Base-by-base conservation (phyloP, 2,888 invertebrate genomes). In the Digitonthophagus gazella region DNA sequence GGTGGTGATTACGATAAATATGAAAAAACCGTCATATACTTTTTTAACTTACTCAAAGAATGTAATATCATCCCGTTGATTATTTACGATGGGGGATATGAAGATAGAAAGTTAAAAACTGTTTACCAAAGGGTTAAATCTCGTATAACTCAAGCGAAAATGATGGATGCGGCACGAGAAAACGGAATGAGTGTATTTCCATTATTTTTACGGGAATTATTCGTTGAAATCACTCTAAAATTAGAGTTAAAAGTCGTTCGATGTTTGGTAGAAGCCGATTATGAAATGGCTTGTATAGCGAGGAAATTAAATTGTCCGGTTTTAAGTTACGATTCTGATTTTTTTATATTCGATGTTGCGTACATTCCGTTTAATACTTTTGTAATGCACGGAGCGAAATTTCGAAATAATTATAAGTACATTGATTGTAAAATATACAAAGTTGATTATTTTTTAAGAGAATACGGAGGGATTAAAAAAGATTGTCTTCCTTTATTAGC, bases 291-390 rank as follows among this genome's bases (percentile, higher is more conserved):
- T 0, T 89, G 91, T 0, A 81, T 97, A 74, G 93, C 96, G 0
- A 88, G 90, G 72, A 85, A 88, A 68, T 83, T 95, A 1, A 85
- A 90, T 55, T 96, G 95, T 76, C 96, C 97, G 0, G 91, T 98
- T 1, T 80, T 98, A 2, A 96, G 96, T 77, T 93, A 92, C 75
- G 98, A 98, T 82, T 97, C 97, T 0, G 98, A 98, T 83, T 98
- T 96, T 83, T 96, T 91, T 78, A 91, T 98, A 72, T 95, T 92
- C 81, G 92, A 93, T 82, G 89, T 94, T 0, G 82, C 86, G 1
- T 96, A 95, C 75, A 91, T 98, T 73, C 93, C 95, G 0, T 89
- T 93, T 73, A 85, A 88, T 22, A 90, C 89, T 18, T 78, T 93
- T 8, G 86, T 89, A 2, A 80, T 85, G 3, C 86, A 86, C 58